These are phyloP conservation scores for Phengaris alcon DNA, from an alignment of 2,888 invertebrate genomes.

Conservation along the genomic window DNA sequence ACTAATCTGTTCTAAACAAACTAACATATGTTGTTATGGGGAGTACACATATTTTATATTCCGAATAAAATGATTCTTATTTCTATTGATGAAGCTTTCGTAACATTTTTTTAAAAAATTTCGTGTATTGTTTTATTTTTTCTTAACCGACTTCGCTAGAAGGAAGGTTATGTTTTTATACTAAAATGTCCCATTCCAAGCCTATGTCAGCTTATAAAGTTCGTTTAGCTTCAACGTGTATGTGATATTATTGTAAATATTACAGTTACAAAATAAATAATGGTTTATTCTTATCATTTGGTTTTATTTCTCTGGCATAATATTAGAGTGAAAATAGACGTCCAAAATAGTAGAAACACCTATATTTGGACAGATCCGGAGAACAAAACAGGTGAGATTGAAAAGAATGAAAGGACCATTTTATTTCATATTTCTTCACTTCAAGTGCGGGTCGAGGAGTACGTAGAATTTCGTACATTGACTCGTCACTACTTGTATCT, in stretches of 20 bases:
- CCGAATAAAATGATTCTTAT: background rate
- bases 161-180: constrained; percentile 30
- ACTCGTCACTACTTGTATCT: too few relatives aligned
- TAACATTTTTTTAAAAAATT: background rate
- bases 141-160: background rate
- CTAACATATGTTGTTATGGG: too few relatives aligned
- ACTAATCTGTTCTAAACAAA: too few relatives aligned
- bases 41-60: background rate
- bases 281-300: constrained; percentile 73
- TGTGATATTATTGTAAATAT: constrained; percentile 76
- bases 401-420: too few relatives aligned
- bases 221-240: constrained; percentile 57
- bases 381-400: too few relatives aligned
- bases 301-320: constrained; percentile 34
- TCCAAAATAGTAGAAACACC: too few relatives aligned
- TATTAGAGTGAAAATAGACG: too few relatives aligned
- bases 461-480: too few relatives aligned
- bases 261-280: constrained; percentile 70
- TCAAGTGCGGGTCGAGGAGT: too few relatives aligned
- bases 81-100: background rate
- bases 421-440: too few relatives aligned
- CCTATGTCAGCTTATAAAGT: constrained; percentile 40
- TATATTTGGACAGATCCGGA: background rate
- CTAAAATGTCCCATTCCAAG: constrained; percentile 58
- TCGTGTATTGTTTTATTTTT: background rate